Percentiles rank a stretch among this genome's conserved stretches.
Conservation (phyloP, 2,888 invertebrate genomes). For the Eilema sororculum region DNA sequence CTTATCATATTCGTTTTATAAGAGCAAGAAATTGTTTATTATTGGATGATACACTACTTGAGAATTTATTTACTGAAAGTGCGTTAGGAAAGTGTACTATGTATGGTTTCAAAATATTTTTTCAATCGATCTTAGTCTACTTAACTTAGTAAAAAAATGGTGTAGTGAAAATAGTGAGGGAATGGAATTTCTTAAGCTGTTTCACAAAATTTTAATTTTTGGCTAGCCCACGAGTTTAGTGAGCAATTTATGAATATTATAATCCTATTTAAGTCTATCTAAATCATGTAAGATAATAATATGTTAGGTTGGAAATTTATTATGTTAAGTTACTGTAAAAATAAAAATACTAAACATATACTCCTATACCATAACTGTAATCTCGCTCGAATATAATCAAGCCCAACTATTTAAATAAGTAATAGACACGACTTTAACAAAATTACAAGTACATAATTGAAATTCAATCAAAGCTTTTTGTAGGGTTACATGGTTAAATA, state of each 20-base stretch:
- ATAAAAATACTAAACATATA: too few species aligned
- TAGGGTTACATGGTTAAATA: not conserved
- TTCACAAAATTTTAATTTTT: too few species aligned
- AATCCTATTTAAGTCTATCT: too few species aligned
- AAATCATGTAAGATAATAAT: too few species aligned
- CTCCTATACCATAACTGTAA: not conserved
- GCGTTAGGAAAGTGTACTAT: not conserved
- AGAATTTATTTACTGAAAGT: not conserved
- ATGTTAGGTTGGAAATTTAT: too few species aligned
- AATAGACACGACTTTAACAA: too few species aligned
- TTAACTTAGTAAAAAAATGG: not conserved
- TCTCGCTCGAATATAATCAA: not conserved
- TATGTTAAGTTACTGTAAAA: too few species aligned
- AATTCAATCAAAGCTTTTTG: not conserved
- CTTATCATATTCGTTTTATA: not conserved
- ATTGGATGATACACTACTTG: not conserved
- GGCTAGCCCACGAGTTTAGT: too few species aligned
- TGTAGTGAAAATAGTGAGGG: not conserved
- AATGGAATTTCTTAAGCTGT: too few species aligned
- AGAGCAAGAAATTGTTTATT: constrained; percentile 1
- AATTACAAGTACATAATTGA: not conserved
- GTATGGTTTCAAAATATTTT: not conserved
- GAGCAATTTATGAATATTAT: too few species aligned
- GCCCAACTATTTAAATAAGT: not conserved
- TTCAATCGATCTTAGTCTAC: not conserved